Conservation (phyloP, 2,888 invertebrate genomes). For the Micoletzkya japonica region DNA sequence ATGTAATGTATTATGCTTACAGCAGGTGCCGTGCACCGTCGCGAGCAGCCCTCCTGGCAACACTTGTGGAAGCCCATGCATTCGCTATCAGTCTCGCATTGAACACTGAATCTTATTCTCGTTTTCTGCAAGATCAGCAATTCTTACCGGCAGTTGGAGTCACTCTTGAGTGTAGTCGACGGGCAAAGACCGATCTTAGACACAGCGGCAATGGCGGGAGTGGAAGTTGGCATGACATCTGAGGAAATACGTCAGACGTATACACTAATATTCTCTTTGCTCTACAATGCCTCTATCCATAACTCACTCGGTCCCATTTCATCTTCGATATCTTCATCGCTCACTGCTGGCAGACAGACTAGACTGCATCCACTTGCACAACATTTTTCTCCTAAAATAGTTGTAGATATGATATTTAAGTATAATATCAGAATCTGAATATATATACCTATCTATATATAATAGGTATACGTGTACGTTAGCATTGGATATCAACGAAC, state of each 20-base stretch:
- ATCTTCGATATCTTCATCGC: not conserved
- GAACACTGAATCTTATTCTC: slow-evolving; percentile 3
- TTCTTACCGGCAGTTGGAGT: not conserved
- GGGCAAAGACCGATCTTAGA: slow-evolving; percentile 21
- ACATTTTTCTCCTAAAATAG: slow-evolving; percentile 45
- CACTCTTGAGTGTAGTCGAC: not conserved
- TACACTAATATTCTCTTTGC: not conserved
- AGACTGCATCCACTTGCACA: slow-evolving; percentile 61
- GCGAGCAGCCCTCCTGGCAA: slow-evolving; percentile 57
- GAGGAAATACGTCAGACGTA: no score
- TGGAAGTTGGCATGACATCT: not conserved
- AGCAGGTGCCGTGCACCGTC: slow-evolving; percentile 45
- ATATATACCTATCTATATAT: not conserved
- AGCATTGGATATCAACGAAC: not conserved
- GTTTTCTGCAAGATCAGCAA: not conserved
- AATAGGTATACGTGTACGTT: not conserved
- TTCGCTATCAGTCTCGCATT: slow-evolving; percentile 48
- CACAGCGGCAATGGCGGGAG: not conserved
- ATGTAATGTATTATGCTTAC: not conserved
- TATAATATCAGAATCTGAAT: not conserved
- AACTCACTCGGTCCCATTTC: slow-evolving; percentile 5
- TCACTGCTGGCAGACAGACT: slow-evolving; percentile 38
- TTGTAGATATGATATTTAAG: not conserved
- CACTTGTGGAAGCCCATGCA: slow-evolving; percentile 54
- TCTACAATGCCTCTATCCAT: not conserved